phyloP scores from a whole-genome alignment of 2,888 invertebrate species.

The Drosophila meridionalis region DNA sequence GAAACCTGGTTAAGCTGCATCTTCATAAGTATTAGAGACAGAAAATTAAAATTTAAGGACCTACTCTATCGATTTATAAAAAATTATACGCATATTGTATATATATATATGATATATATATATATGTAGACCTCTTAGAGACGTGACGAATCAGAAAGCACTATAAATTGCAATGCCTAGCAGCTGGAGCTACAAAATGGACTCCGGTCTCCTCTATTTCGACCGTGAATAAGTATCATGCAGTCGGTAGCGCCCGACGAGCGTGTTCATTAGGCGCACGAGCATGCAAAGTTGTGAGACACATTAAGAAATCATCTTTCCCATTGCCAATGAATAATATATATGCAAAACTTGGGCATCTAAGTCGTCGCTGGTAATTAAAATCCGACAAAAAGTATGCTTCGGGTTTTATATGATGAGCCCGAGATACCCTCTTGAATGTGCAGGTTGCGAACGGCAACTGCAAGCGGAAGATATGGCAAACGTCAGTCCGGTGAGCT shows the following conservation, averaged over 20 bases:
- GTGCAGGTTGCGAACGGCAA: not conserved
- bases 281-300: not conserved
- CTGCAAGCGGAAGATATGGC: not conserved
- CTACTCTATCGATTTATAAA: too few species aligned
- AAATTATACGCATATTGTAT: too few species aligned
- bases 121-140: too few species aligned
- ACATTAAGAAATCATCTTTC: not conserved
- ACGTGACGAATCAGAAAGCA: too few species aligned
- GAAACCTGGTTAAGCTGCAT: too few species aligned
- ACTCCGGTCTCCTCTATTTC: too few species aligned
- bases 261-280: not conserved
- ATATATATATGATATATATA: too few species aligned
- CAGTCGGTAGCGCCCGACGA: not conserved
- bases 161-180: too few species aligned
- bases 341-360: not conserved
- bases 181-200: too few species aligned
- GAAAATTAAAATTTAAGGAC: too few species aligned
- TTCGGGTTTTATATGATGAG: not conserved
- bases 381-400: slow-evolving; percentile 1
- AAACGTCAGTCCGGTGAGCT: not conserved
- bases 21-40: too few species aligned
- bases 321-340: slow-evolving; percentile 13
- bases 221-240: not conserved
- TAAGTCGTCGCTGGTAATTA: slow-evolving; percentile 14
- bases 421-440: not conserved